Conservation (phyloP, 2,113 vertebrate genomes). For the Phalacrocorax brasilianus region DNA sequence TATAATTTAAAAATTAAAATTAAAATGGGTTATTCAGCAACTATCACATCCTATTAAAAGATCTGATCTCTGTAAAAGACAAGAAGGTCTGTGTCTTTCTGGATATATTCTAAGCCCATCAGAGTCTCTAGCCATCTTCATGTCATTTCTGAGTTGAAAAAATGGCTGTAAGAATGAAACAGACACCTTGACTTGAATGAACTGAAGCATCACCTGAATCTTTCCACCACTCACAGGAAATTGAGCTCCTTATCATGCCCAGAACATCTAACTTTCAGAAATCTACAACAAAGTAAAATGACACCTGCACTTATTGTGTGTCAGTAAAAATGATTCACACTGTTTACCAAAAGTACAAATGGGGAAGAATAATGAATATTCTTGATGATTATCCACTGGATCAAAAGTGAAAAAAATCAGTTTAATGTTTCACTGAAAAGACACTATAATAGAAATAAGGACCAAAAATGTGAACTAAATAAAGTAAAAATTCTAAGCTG, state of each 20-base stretch:
- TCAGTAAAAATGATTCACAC: neutral
- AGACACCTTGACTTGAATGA: neutral
- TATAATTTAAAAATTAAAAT: neutral
- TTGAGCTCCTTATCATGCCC: neutral
- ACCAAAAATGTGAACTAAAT: neutral
- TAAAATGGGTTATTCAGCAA: neutral
- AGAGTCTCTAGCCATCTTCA: neutral
- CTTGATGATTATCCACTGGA: neutral
- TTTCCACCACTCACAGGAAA: neutral
- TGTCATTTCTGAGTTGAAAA: neutral
- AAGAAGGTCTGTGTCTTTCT: neutral
- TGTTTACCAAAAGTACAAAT: neutral
- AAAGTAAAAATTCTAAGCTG: neutral
- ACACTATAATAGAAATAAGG: neutral
- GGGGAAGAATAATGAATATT: neutral
- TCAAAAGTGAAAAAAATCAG: neutral
- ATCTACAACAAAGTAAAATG: neutral
- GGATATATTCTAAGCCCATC: neutral
- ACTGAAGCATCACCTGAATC: neutral
- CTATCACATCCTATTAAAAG: neutral
- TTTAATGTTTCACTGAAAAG: neutral
- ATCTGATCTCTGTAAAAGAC: neutral
- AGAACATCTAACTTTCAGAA: neutral
- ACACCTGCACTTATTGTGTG: rapidly evolving
- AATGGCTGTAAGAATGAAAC: neutral